phyloP scores from a whole-genome alignment of 2,113 vertebrate genomes.

The Atlantisia rogersi region DNA sequence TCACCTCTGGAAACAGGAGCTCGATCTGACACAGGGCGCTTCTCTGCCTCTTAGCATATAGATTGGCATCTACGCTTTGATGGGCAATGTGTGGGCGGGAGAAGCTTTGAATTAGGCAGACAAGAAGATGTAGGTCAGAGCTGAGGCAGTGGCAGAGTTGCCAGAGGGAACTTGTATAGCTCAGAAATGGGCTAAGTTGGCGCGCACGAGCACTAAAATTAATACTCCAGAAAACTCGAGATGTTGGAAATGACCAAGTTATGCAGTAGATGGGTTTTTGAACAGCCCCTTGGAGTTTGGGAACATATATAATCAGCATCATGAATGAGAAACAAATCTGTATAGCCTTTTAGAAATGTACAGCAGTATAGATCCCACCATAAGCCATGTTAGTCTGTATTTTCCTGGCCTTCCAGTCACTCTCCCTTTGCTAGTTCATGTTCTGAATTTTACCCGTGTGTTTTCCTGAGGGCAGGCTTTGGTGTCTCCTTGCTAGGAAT shows the following conservation, averaged over 20 bases:
- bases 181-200: background rate
- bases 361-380: background rate
- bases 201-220: background rate
- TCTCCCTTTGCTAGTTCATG: background rate
- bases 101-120: background rate
- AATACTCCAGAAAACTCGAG: background rate
- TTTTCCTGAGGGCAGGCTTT: constrained; percentile 35
- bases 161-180: background rate
- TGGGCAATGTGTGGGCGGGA: background rate
- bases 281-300: background rate
- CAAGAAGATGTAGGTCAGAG: constrained; percentile 12
- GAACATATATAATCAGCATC: background rate
- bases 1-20: background rate
- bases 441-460: background rate
- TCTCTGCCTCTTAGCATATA: background rate
- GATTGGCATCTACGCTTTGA: background rate
- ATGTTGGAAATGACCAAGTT: background rate
- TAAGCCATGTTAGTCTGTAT: background rate
- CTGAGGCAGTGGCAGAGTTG: background rate
- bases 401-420: constrained; percentile 16
- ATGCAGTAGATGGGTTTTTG: background rate
- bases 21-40: background rate
- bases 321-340: background rate
- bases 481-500: constrained; percentile 13
- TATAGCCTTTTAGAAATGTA: background rate